Conservation (phyloP, 2,888 invertebrate species). For the Melinaea menophilus region DNA sequence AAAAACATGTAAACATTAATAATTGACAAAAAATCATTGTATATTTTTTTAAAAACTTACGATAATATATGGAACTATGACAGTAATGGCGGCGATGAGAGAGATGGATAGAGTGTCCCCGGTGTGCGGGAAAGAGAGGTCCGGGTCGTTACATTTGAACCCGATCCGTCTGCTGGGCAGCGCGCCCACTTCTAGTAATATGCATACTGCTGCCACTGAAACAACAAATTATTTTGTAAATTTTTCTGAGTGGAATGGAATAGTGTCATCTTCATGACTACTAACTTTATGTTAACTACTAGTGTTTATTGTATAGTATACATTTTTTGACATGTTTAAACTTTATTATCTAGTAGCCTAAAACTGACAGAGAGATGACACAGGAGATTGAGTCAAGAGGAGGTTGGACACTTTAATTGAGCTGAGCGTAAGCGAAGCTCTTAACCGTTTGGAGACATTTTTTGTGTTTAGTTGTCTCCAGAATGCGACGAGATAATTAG, state of each 20-base stretch:
- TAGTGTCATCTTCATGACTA: no score
- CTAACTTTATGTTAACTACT: no score
- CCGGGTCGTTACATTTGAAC: slow-evolving; percentile 84
- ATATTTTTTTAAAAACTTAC: slow-evolving; percentile 57
- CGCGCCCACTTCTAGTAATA: slow-evolving; percentile 80
- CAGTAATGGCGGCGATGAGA: slow-evolving; percentile 72
- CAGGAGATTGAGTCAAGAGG: no score
- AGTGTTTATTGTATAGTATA: no score
- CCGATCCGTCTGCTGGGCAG: slow-evolving; percentile 81
- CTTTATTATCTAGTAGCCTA: no score
- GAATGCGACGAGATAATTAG: no score
- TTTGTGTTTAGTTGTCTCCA: no score
- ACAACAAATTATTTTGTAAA: slow-evolving; percentile 30
- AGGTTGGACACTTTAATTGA: no score
- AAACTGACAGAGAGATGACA: neutral
- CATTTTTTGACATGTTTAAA: no score
- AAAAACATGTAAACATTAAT: slow-evolving; percentile 1
- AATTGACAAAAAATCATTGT: slow-evolving; percentile 19
- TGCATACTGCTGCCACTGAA: slow-evolving; percentile 78
- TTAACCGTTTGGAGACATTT: no score
- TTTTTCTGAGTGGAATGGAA: no score
- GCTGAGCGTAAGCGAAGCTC: no score
- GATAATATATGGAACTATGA: slow-evolving; percentile 77
- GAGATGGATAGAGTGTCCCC: slow-evolving; percentile 83
- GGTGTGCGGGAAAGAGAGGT: slow-evolving; percentile 80